Conservation (phyloP, 2,888 invertebrate species). For the Synanthedon andrenaeformis region DNA sequence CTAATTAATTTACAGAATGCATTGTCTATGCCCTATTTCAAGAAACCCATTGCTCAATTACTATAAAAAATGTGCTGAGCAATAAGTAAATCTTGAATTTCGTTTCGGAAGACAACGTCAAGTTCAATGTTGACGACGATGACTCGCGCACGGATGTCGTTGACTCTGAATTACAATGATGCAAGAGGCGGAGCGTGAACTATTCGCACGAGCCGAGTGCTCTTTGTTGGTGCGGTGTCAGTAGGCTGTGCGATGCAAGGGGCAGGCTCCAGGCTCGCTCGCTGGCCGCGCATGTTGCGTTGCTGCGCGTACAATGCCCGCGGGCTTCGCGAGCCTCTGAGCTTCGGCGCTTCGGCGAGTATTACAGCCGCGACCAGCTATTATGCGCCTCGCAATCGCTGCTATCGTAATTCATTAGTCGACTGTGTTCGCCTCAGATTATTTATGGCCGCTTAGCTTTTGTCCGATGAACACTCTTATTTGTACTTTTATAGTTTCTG, state of each 20-base stretch:
- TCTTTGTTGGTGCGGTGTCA: slow-evolving; percentile 17
- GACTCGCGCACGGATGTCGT: slow-evolving; percentile 46
- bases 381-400: slow-evolving; percentile 37
- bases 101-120: slow-evolving; percentile 12
- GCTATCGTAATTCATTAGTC: slow-evolving; percentile 61
- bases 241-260: slow-evolving; percentile 9
- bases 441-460: slow-evolving; percentile 57
- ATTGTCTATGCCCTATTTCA: too few species aligned
- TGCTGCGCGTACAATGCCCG: slow-evolving; percentile 24
- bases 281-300: slow-evolving; percentile 1
- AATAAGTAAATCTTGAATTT: background rate
- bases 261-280: slow-evolving; percentile 8
- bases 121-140: slow-evolving; percentile 38
- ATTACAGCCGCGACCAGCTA: slow-evolving; percentile 24
- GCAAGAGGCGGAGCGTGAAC: slow-evolving; percentile 41
- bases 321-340: slow-evolving; percentile 15
- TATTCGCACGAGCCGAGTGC: slow-evolving; percentile 41
- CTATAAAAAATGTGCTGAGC: background rate
- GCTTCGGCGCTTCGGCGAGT: slow-evolving; percentile 11
- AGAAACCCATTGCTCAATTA: background rate
- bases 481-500: slow-evolving; percentile 35
- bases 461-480: slow-evolving; percentile 39
- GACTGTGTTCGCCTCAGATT: slow-evolving; percentile 47
- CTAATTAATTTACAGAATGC: too few species aligned
- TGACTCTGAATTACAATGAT: slow-evolving; percentile 51